Percentiles rank a stretch among this genome's conserved stretches.
Evolutionary conservation across 2,113 vertebrate genomes (phyloP).

Genomic region (Psittacara wagleri): DNA sequence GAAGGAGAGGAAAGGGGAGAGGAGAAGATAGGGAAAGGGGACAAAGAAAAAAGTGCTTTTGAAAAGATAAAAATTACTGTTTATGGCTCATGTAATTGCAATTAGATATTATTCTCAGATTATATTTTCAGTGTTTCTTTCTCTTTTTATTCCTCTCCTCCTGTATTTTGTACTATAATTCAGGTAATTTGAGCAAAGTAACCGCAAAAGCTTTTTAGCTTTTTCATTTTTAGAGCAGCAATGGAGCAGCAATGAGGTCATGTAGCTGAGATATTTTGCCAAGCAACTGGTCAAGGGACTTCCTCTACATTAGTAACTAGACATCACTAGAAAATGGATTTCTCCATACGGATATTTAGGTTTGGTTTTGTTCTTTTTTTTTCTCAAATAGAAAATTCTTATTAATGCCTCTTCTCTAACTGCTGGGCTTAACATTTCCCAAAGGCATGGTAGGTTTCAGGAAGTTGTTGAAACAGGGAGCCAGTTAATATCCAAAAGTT

Average conservation of each 20-base stretch:
- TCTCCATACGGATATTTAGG: fast-evolving
- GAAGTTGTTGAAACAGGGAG: background rate
- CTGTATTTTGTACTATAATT: background rate
- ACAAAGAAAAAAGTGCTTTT: background rate
- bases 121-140: background rate
- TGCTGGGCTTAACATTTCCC: background rate
- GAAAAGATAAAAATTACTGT: background rate
- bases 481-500: background rate
- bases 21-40: background rate
- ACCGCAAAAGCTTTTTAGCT: background rate
- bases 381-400: background rate
- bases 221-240: background rate
- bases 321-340: background rate
- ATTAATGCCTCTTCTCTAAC: background rate
- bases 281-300: background rate
- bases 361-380: background rate
- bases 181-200: background rate
- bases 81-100: background rate
- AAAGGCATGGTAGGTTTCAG: background rate
- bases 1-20: too few species aligned
- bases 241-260: background rate
- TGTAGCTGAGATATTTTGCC: background rate
- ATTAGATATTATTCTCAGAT: background rate
- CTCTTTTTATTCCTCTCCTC: background rate
- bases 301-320: background rate